phyloP scores from a whole-genome alignment of 2,888 invertebrate genomes.

The Geophilus truncorum region DNA sequence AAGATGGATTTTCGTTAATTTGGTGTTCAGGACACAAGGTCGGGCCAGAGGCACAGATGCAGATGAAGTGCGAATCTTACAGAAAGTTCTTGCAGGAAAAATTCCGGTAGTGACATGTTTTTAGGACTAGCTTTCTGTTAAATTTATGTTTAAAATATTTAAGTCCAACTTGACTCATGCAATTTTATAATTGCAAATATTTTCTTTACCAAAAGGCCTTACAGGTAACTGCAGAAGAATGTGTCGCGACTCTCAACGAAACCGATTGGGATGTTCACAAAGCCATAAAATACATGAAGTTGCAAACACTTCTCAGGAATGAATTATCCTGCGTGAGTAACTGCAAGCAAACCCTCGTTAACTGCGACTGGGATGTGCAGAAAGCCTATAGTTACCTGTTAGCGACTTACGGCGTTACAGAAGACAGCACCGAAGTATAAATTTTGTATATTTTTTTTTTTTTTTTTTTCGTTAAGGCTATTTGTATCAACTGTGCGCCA shows the following conservation, averaged over 20 bases:
- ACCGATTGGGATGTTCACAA: slow-evolving; percentile 84
- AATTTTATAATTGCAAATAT: slow-evolving; percentile 18
- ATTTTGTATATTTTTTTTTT: slow-evolving; percentile 8
- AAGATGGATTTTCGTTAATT: slow-evolving; percentile 8
- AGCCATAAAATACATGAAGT: slow-evolving; percentile 73
- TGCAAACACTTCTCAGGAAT: slow-evolving; percentile 54
- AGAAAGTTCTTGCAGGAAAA: slow-evolving; percentile 64
- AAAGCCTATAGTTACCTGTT: slow-evolving; percentile 62
- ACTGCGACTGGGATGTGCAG: slow-evolving; percentile 62
- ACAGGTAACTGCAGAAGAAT: slow-evolving; percentile 58
- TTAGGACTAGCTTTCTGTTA: neutral
- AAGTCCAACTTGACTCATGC: neutral
- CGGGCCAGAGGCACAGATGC: slow-evolving; percentile 69
- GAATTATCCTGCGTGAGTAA: slow-evolving; percentile 46
- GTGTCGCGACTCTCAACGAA: slow-evolving; percentile 71
- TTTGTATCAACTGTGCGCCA: neutral
- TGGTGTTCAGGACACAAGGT: slow-evolving; percentile 58
- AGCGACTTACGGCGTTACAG: slow-evolving; percentile 41
- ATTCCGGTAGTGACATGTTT: slow-evolving; percentile 40
- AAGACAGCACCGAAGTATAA: slow-evolving; percentile 38
- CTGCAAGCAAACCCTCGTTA: slow-evolving; percentile 56
- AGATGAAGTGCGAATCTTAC: slow-evolving; percentile 87
- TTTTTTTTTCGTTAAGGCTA: neutral
- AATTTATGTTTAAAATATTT: slow-evolving; percentile 22
- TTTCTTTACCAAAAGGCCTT: neutral